Evolutionary conservation across 1,140 invertebrate species (phyloP).

Genomic region (Aethina tumida): DNA sequence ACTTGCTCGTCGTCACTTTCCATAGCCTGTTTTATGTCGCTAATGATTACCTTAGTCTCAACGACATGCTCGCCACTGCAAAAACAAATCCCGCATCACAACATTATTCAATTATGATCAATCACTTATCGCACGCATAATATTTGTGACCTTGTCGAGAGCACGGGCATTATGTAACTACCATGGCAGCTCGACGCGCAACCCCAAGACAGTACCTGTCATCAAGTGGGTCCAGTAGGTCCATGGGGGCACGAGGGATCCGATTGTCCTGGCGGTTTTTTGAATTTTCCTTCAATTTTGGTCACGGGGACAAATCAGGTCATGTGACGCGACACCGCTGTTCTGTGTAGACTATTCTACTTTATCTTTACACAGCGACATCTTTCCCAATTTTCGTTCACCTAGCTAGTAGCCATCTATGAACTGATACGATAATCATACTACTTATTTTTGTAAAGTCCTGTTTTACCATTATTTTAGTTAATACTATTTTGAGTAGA

Average conservation of each 20-base stretch:
- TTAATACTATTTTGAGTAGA: too few relatives aligned
- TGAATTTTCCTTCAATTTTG: constrained; percentile 38
- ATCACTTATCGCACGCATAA: constrained; percentile 14
- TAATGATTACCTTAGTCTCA: constrained; percentile 29
- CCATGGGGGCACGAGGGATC: constrained; percentile 22
- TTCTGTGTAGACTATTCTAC: too few relatives aligned
- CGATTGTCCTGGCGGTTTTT: constrained; percentile 20
- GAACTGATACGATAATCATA: too few relatives aligned
- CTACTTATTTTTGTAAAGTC: too few relatives aligned
- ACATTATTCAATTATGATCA: constrained; percentile 14
- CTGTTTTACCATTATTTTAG: too few relatives aligned
- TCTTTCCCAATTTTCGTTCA: too few relatives aligned
- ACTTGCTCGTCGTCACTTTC: constrained; percentile 35
- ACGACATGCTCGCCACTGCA: constrained; percentile 25
- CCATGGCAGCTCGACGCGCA: constrained; percentile 8
- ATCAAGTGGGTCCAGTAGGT: constrained; percentile 32
- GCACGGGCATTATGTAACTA: constrained; percentile 28
- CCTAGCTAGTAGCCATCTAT: too few relatives aligned
- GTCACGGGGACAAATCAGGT: constrained; percentile 38
- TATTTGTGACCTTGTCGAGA: constrained; percentile 28
- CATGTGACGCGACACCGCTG: constrained; percentile 34
- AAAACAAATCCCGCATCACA: constrained; percentile 11
- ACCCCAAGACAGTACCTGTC: too few relatives aligned
- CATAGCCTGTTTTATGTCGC: constrained; percentile 23
- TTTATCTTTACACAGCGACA: too few relatives aligned